Conservation (phyloP, 1,140 invertebrate species). For the Agraylea sexmaculata region DNA sequence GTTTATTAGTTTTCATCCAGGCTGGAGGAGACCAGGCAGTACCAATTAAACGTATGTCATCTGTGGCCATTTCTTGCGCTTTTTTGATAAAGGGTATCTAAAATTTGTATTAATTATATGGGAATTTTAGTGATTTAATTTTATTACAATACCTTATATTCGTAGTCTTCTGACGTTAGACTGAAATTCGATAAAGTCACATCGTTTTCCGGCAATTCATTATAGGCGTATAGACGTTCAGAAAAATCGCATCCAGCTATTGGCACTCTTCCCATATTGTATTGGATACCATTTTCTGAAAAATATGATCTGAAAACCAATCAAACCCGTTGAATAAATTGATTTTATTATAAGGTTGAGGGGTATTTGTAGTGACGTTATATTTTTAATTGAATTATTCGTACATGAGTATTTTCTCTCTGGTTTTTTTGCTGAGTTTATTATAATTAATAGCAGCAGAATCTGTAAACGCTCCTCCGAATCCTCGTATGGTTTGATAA, state of each 20-base stretch:
- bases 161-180: slow-evolving; percentile 50
- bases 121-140: slow-evolving; percentile 5
- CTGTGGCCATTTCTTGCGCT: slow-evolving; percentile 26
- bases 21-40: slow-evolving; percentile 74
- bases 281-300: slow-evolving; percentile 51
- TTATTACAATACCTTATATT: slow-evolving; percentile 46
- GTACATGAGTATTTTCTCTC: slow-evolving; percentile 49
- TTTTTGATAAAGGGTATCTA: slow-evolving; percentile 55
- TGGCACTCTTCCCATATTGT: slow-evolving; percentile 61
- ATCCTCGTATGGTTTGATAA: slow-evolving; percentile 58
- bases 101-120: slow-evolving; percentile 7
- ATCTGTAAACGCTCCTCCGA: slow-evolving; percentile 82
- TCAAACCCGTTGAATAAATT: neutral
- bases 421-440: slow-evolving; percentile 40
- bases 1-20: slow-evolving; percentile 86
- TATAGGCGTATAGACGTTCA: slow-evolving; percentile 39
- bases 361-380: no score
- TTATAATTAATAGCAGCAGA: slow-evolving; percentile 63
- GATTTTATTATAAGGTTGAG: no score
- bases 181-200: slow-evolving; percentile 51
- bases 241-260: slow-evolving; percentile 76
- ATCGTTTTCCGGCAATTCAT: slow-evolving; percentile 45
- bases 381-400: neutral
- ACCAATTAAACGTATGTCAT: slow-evolving; percentile 42
- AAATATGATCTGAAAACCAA: slow-evolving; percentile 39